Base-by-base conservation (phyloP, 2,888 invertebrate genomes). In the Notodonta dromedarius region DNA sequence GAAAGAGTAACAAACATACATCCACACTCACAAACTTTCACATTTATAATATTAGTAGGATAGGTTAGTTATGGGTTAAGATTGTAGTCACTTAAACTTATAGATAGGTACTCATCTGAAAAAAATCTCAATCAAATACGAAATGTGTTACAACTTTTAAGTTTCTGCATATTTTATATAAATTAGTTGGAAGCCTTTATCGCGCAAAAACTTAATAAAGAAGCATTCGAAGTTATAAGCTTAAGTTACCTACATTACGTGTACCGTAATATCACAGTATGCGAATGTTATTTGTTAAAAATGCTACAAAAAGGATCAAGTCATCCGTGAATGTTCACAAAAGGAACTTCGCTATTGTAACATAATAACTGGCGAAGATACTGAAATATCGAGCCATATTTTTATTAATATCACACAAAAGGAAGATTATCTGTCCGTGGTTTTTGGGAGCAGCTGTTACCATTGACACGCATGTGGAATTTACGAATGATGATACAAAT, bases 351-450 rank as follows among this genome's bases (percentile, higher is more conserved):
- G 76, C 86, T 83, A 87, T 93, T 93, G 93, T 91, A 84, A 82
- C 82, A 82, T 82, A 82, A 77, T 84, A 86, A 86, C 84, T 85
- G 87, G 80, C 85, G 84, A 79, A 90, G 88, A 88, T 89, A 86
- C 73, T 70, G 85, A 81, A 87, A 87, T 89, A 90, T 90, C 80
- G 84, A 87, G 76, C 82, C 88, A 93, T 92, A 93, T 93, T 93
- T 92, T 93, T 93, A 93, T 93, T 93, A 93, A 93, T 93, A 93
- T 86, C 82, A 76, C 85, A 93, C 93, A 93, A 93, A 86, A 79
- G 89, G 84, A 84, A 91, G 93, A 92, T 93, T 93, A 93, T 89
- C 90, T 88, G 83, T 82, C 83, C 77, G 87, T 83, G 86, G 88
- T 87, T 87, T 83, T 80, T 72, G 77, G 77, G 74, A 80, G 89